Evolutionary conservation across 92 coral and sea anemone genomes (phyloP).

Genomic region (Meandrina meandrites): DNA sequence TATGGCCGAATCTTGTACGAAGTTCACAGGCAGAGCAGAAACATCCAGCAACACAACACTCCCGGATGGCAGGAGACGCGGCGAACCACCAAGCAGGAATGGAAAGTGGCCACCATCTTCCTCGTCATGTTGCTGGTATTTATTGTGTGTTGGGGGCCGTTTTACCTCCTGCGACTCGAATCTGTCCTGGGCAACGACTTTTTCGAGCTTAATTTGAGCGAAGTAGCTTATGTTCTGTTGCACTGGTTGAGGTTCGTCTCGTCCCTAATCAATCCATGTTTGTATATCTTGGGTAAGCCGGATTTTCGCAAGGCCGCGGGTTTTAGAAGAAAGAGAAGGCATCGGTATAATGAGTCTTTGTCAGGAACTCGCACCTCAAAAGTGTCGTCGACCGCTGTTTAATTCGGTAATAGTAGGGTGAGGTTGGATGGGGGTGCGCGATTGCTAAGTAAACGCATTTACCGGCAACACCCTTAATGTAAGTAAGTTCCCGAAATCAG

Average conservation of each 20-base stretch:
- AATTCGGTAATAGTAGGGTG: background rate
- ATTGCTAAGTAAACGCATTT: background rate
- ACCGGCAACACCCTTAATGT: too few species aligned
- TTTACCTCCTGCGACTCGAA: conserved; percentile 52
- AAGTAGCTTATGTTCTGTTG: conserved; percentile 13
- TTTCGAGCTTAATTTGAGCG: conserved; percentile 30
- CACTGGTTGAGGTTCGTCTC: conserved; percentile 54
- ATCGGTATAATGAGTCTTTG: background rate
- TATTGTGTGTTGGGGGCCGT: conserved; percentile 72
- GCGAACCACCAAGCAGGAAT: conserved; percentile 49
- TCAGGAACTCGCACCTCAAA: conserved; percentile 21
- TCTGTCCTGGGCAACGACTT: conserved; percentile 44
- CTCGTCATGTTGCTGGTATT: conserved; percentile 60
- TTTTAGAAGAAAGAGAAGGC: conserved; percentile 16
- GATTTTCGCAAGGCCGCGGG: conserved; percentile 66
- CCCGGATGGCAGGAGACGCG: conserved; percentile 70
- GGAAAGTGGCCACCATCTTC: conserved; percentile 67
- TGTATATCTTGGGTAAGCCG: conserved; percentile 74
- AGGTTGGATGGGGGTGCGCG: too few species aligned
- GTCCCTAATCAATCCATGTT: conserved; percentile 69
- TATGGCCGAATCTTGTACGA: conserved; percentile 66
- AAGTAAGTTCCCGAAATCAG: too few species aligned
- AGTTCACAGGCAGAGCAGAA: conserved; percentile 61
- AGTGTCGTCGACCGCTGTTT: conserved; percentile 12
- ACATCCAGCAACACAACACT: conserved; percentile 54